Percentiles rank a stretch among this genome's conserved stretches.
Evolutionary conservation across 2,888 invertebrate genomes (phyloP).

Genomic region (Xestia xanthographa): DNA sequence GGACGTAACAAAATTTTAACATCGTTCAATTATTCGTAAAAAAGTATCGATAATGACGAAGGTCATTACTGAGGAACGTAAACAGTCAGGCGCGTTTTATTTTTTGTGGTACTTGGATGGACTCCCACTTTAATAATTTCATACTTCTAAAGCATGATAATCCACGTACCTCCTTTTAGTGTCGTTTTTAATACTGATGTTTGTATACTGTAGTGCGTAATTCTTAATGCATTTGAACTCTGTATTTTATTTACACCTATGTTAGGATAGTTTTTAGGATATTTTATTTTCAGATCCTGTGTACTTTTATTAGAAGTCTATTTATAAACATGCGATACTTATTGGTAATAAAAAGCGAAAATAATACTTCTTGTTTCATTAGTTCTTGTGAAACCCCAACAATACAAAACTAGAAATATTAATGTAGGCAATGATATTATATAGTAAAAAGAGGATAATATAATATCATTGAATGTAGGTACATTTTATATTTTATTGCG

Average conservation of each 20-base stretch:
- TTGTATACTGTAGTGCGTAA: conserved; percentile 23
- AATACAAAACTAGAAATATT: background rate
- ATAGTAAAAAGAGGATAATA: too few species aligned
- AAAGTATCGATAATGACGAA: background rate
- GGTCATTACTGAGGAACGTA: background rate
- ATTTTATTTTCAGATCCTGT: conserved; percentile 42
- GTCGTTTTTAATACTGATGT: background rate
- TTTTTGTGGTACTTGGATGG: background rate
- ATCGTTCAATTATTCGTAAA: background rate
- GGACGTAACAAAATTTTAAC: background rate
- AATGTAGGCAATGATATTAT: too few species aligned
- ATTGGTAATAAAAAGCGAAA: conserved; percentile 28
- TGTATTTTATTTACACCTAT: background rate
- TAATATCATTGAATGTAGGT: too few species aligned
- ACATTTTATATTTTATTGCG: too few species aligned
- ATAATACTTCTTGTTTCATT: background rate
- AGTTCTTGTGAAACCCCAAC: background rate
- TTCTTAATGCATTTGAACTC: background rate
- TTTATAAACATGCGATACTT: background rate
- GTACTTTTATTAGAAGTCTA: conserved; percentile 29
- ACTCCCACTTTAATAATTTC: background rate
- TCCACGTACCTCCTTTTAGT: background rate
- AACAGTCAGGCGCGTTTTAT: background rate
- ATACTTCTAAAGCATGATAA: background rate
- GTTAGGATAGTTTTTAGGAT: conserved; percentile 4